phyloP scores from a whole-genome alignment of 2,888 invertebrate species.

The Caenorhabditis japonica region DNA sequence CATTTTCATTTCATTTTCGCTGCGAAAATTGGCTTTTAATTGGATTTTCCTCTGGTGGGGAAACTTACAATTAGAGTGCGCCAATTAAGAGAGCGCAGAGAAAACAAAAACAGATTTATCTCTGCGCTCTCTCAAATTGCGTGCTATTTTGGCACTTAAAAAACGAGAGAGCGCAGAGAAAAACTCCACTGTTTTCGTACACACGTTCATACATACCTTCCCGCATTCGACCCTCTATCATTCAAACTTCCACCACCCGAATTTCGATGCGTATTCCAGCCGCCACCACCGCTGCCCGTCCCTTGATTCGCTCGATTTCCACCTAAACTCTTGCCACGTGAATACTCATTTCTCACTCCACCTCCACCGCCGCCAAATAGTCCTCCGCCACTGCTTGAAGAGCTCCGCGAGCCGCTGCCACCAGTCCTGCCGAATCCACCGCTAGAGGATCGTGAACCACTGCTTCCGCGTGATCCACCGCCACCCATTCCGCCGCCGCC shows the following conservation, averaged over 20 bases:
- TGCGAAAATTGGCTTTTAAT: too few species aligned
- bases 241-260: constrained; percentile 6
- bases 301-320: constrained; percentile 2
- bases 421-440: constrained; percentile 28
- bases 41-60: too few species aligned
- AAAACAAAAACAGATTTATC: too few species aligned
- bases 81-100: too few species aligned
- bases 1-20: too few species aligned
- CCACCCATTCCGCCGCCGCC: constrained; percentile 28
- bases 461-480: constrained; percentile 24
- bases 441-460: constrained; percentile 2
- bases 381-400: constrained; percentile 26
- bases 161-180: too few species aligned
- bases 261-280: constrained; percentile 14
- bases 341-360: constrained; percentile 28
- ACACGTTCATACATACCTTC: too few species aligned
- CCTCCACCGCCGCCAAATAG: constrained; percentile 15
- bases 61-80: too few species aligned
- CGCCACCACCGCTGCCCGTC: constrained; percentile 5
- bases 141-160: too few species aligned
- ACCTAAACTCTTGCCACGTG: constrained; percentile 32
- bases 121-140: too few species aligned
- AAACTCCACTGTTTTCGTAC: too few species aligned
- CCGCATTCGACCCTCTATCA: too few species aligned
- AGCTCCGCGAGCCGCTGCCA: constrained; percentile 5